Base-by-base conservation (phyloP, 2,113 vertebrate genomes). In the Callionymus lyra region DNA sequence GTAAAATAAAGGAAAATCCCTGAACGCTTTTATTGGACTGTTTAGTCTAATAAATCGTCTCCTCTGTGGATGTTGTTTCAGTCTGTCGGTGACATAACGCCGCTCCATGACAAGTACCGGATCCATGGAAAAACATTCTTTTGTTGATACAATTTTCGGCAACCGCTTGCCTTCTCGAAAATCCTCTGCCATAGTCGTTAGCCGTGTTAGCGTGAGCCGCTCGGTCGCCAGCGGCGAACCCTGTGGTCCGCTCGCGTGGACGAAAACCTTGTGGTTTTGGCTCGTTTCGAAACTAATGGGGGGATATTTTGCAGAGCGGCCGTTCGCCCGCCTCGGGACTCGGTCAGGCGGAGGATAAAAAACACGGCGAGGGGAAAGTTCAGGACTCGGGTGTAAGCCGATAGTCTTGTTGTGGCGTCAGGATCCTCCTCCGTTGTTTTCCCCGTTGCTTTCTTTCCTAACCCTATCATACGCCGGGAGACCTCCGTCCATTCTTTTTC, bases 191-290 rank as follows among this genome's bases (percentile, higher is more conserved):
- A 44, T 44, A 40, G 59, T 66, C 18, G 69, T 72, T 68, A 67
- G 46, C 33, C 6, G 61, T 18, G 47, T 10, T 39, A 8, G 11
- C 47, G 52, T 12, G 36, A 45, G 46, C 4, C 35, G 13, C 48
- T 50, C 37, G 12, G 48, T 69, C 38, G 71, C 63, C 53, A 65
- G 52, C 12, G 33, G 59, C 59, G 40, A 42, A 62, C 56, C 59
- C 63, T 70, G 72, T 34, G 75, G 71, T 66, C 59, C 58, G 42
- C 66, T 72, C 66, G 64, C 44, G 54, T 77, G 72, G 76, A 74
- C 53, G 74, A 33, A 72, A 77, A 79, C 74, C 44, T 61, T 62
- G 60, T 9, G 67, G 71, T 37, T 44, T n/a, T 27, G 41, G 16
- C 38, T 16, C 54, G 38, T 41, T 42, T 55, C 44, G 21, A 15